Evolutionary conservation across 2,797 vertebrate species (phyloP), one percentile per base, ranked within the genome.

Genomic region (Channallabes apus): DNA sequence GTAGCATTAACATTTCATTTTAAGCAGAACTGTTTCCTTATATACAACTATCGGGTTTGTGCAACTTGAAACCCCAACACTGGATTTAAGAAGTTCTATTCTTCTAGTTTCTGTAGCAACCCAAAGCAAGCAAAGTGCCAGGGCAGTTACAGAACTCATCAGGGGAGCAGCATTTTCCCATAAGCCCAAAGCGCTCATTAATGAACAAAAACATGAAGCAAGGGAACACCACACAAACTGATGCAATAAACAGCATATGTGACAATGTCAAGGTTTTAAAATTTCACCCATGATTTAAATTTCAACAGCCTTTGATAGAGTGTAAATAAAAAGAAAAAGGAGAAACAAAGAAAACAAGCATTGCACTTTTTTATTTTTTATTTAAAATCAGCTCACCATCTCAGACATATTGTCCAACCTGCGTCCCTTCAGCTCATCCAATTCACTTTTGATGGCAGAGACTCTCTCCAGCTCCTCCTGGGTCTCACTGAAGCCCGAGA

Each of bases 381-480:
- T 46, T 46, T 9, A 9, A 8, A 51, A 51, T 51, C 46, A 12
- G 32, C 35, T 96, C 92, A 99, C 98, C 97, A 99, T 99, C 91
- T 96, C 97, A 80, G 97, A 98, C 96, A 99, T 99, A 92, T 96
- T 96, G 18, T 97, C 97, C 87, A 99, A 92, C 0, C 97, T 97
- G 32, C 94, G 96, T 29, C 97, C 97, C 91, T 99, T 99, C 93
- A 96, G 93, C 90, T 98, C 97, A 38, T 99, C 98, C 84, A 99
- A 94, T 89, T 99, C 97, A 11, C 97, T 98, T 93, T 99, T 99
- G 80, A 98, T 95, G 82, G 97, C 95, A 0, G 98, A 99, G 32
- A 99, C 97, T 86, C 96, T 95, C 91, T 99, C 97, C 80, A 99
- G 93, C 85, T 99, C 97, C 87, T 99, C 97, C 87, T 98, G 97